Conservation (phyloP, 2,888 invertebrate genomes). For the Leptopterna dolabrata region DNA sequence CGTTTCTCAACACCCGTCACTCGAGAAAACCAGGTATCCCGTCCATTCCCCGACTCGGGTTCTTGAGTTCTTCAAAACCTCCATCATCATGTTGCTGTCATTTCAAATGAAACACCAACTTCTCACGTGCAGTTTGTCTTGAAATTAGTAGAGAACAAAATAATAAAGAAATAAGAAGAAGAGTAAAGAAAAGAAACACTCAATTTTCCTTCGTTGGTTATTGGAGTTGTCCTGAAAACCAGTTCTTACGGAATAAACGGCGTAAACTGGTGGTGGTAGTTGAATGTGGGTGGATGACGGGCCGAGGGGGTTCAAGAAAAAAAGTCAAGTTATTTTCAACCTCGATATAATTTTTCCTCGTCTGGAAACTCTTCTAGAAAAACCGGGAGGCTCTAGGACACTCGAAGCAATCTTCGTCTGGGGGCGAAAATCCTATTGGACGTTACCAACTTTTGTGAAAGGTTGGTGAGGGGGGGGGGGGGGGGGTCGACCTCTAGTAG, state of each 20-base stretch:
- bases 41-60: too few relatives aligned
- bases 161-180: background rate
- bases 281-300: background rate
- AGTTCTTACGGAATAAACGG: background rate
- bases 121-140: background rate
- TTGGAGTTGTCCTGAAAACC: background rate
- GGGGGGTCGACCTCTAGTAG: background rate
- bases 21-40: too few relatives aligned
- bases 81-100: background rate
- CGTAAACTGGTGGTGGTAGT: background rate
- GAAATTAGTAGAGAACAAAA: background rate
- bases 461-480: background rate
- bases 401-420: background rate
- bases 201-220: background rate
- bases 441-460: background rate
- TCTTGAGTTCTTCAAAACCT: too few relatives aligned
- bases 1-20: too few relatives aligned
- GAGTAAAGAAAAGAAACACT: background rate
- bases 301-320: background rate
- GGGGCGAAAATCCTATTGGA: constrained; percentile 2
- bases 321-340: constrained; percentile 6
- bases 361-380: background rate
- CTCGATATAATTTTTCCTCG: constrained; percentile 7
- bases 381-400: constrained; percentile 3
- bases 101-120: background rate